A percentile compares a stretch with the other conserved stretches of the same genome.
Conservation (phyloP, 1,140 invertebrate genomes). For the Aphelenchoides avenae region DNA sequence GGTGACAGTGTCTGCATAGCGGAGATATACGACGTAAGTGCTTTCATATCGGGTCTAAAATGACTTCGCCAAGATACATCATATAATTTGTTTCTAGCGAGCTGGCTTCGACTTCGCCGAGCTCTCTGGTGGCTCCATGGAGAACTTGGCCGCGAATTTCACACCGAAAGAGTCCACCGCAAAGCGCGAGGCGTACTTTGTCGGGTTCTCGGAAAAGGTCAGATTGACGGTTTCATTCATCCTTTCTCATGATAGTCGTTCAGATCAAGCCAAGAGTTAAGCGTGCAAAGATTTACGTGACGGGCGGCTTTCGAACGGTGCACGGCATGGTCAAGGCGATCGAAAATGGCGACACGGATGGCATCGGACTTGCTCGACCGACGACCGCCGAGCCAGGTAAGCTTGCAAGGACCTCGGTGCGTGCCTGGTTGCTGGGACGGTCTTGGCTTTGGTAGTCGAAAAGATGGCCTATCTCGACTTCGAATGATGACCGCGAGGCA, state of each 20-base stretch:
- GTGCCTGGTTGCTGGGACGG: no score
- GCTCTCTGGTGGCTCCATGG: conserved; percentile 44
- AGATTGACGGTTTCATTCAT: neutral
- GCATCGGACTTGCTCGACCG: no score
- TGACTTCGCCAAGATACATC: no score
- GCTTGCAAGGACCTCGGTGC: no score
- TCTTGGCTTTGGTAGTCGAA: no score
- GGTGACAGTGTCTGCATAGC: conserved; percentile 25
- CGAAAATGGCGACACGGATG: conserved; percentile 8
- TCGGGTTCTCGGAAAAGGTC: conserved; percentile 20
- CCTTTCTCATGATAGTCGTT: neutral
- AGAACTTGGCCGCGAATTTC: conserved; percentile 32
- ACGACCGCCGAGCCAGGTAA: no score
- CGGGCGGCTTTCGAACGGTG: conserved; percentile 25
- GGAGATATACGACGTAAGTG: no score
- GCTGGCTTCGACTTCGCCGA: conserved; percentile 47
- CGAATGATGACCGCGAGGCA: no score
- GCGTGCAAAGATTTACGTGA: conserved; percentile 19
- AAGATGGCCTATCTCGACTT: no score
- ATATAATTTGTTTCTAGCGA: conserved; percentile 27
- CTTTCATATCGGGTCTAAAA: no score
- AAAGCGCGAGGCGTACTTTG: conserved; percentile 27
- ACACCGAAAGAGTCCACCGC: conserved; percentile 33
- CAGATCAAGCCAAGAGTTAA: conserved; percentile 17
- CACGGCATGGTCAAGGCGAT: conserved; percentile 22